Base-by-base conservation (phyloP, 1,140 invertebrate genomes). In the Pentalonia nigronervosa region DNA sequence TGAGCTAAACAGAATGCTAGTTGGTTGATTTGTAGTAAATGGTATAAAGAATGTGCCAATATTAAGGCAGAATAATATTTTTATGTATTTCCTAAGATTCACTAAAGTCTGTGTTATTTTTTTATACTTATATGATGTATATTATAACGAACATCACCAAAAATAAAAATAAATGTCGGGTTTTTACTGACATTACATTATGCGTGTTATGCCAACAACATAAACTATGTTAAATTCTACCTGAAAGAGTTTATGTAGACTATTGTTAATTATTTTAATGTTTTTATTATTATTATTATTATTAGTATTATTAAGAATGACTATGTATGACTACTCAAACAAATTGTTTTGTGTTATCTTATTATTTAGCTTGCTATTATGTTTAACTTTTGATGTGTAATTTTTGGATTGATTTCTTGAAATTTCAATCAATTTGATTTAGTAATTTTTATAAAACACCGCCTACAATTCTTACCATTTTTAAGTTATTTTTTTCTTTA, bases 1-100 rank as follows among this genome's bases (percentile, higher is more conserved):
- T 76, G 81, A 92, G 21, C 8, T 23, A 50, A 92, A 56, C n/a
- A 92, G 84, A 92, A 84, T 92, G 17, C 36, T 50, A 25, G 76
- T 84, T 30, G 30, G 47, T 41, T 92, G 47, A n/a, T 47, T 11
- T 36, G 17, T 47, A 48, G 11, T 23, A 36, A 91, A 91, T 76
- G 45, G 45, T 91, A 17, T 81, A 91, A 47, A 91, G 47, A 7
- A 81, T 91, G 90, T 91, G 90, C 90, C 90, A 91, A 91, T 83
- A 81, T 14, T 17, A 6, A 41, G 25, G 45, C 36, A 30, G 36
- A n/a, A 91, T 67, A 76, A n/a, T n/a, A n/a, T 89, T 89, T 83
- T 23, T 67, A 60, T 67, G 56, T 67, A 60, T n/a, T n/a, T 25
- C 30, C 41, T 41, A 41, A 50, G n/a, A 25, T 76, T 36, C 23